Evolutionary conservation across 2,113 vertebrate species (phyloP), one percentile per base, ranked within the genome.

Genomic region (Dromas ardeola): DNA sequence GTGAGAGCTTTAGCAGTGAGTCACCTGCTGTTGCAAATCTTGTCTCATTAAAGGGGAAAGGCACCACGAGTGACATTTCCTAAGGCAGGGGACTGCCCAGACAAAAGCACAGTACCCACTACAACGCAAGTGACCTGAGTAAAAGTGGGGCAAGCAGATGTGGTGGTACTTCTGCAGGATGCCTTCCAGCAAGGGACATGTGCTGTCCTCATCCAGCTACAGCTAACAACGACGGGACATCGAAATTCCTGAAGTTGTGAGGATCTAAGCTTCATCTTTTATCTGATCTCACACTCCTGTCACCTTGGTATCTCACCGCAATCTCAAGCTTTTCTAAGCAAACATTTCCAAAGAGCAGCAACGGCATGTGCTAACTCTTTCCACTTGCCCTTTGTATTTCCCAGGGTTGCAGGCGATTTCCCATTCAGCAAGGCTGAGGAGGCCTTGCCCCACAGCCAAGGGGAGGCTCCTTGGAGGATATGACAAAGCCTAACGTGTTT

Each of bases 321-420:
- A 80, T 86, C 93, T 93, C 56, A 26, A 85, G 69, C 66, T 96
- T 87, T 94, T 96, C 86, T 95, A 66, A 85, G 93, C 53, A 94
- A 97, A 93, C 65, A 90, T 96, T 94, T 95, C 88, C 94, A 91
- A 90, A 95, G 92, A 96, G 78, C 86, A 93, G 69, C 70, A 42
- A 17, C 56, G 83, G 72, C 66, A 97, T 96, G 93, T 84, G 88
- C 88, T 96, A 93, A 92, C 70, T 97, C 85, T 92, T 95, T 94
- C 84, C 89, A 85, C 79, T 90, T 95, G 81, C 74, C 79, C 81
- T 96, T 96, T 86, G 71, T 62, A 86, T 93, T 96, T 95, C 97
- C 84, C 91, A 81, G 78, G 73, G 53, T 70, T 88, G 52, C 55
- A 88, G 72, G 59, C 10, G 0, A 83, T 73, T 78, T 85, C 82